Conservation (phyloP, 2,113 vertebrate species). For the Phocoena sinus region DNA sequence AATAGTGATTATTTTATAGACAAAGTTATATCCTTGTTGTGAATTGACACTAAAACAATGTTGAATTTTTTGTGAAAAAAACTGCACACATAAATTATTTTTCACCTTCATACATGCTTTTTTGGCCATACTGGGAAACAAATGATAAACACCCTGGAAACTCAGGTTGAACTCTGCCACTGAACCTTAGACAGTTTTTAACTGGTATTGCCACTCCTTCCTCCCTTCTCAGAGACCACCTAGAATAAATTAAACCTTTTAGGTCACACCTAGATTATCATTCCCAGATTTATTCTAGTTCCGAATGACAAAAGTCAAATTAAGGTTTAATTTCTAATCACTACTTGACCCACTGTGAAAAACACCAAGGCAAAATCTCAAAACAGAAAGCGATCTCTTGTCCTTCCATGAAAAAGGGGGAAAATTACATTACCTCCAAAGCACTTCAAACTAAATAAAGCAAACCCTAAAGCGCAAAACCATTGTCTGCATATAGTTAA, state of each 20-base stretch:
- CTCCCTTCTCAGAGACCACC: constrained; percentile 49
- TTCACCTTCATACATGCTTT: constrained; percentile 53
- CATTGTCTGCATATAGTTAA: constrained; percentile 10
- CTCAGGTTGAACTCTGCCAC: constrained; percentile 43
- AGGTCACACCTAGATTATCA: constrained; percentile 39
- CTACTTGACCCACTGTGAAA: background rate
- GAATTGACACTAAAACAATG: background rate
- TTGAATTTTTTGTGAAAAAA: background rate
- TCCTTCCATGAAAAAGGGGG: background rate
- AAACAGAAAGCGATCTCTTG: background rate
- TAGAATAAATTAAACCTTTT: constrained; percentile 63
- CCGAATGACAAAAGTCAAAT: constrained; percentile 36
- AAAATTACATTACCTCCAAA: constrained; percentile 16
- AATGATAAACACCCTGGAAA: constrained; percentile 56
- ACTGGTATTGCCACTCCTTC: constrained; percentile 55
- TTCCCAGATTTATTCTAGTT: constrained; percentile 53
- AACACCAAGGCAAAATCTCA: constrained; percentile 34
- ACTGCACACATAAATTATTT: constrained; percentile 13
- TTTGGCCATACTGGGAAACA: constrained; percentile 48
- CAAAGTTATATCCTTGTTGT: background rate
- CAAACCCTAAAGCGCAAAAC: constrained; percentile 16
- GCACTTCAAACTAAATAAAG: constrained; percentile 42
- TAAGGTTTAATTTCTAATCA: constrained; percentile 28
- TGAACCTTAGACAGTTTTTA: constrained; percentile 55
- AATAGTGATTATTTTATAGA: background rate